A percentile compares a stretch with the other conserved stretches of the same genome.
Conservation (phyloP, 2,797 vertebrate genomes). For the Coilia nasus region DNA sequence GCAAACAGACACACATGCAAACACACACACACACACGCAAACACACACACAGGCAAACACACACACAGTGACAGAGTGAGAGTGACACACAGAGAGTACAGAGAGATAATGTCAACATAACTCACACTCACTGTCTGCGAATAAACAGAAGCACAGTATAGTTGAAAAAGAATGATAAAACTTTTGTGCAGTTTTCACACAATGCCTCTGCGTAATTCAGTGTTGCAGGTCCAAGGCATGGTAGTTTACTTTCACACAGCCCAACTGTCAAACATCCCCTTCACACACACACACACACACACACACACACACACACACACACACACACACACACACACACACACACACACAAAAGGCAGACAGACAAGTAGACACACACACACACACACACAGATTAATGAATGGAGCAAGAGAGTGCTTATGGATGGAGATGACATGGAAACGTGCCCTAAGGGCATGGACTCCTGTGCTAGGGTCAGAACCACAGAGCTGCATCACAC, state of each 20-base stretch:
- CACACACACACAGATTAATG: not conserved
- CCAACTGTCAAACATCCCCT: no score
- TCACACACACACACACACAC: not conserved
- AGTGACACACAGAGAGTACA: no score
- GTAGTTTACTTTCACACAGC: no score
- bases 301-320: not conserved
- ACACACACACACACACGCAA: not conserved
- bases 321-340: conserved; percentile 9
- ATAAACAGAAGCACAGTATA: no score
- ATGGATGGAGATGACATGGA: not conserved
- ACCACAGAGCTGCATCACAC: not conserved
- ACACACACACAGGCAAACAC: conserved; percentile 2
- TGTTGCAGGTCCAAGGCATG: no score
- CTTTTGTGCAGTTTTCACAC: no score
- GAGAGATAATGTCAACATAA: no score
- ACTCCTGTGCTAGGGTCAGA: not conserved
- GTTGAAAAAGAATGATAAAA: no score
- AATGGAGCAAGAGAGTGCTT: not conserved
- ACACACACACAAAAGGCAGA: not conserved
- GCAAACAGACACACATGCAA: conserved; percentile 13
- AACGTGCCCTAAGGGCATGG: not conserved
- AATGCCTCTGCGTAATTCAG: no score
- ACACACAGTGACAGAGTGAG: not conserved
- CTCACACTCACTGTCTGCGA: no score
- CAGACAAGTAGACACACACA: not conserved